Base-by-base conservation (phyloP, 1,140 invertebrate genomes). In the Drosophila kepulauana region DNA sequence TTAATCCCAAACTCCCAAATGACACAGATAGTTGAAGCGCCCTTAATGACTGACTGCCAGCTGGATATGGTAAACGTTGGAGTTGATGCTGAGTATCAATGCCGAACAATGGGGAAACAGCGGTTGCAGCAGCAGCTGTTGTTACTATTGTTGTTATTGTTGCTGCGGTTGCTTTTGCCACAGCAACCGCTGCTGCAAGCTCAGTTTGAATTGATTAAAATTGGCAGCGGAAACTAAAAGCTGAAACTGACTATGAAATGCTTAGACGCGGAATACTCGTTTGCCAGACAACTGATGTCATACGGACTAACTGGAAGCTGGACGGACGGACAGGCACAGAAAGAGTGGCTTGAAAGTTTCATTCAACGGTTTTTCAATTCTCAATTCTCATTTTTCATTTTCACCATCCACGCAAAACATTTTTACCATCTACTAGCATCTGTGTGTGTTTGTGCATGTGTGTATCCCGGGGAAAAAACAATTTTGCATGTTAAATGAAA, bases 181-280 rank as follows among this genome's bases (percentile, higher is more conserved):
- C 3, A n/a, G 35, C 5, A 54, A 13, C 25, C 15, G 54, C 33
- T 45, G 58, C 8, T 41, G 65, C 13, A 57, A 13, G 72, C 52
- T 77, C 75, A 66, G 43, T 73, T 87, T 70, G 85, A 81, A 78
- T 88, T 81, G 85, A 84, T 88, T 84, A 69, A 81, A 88, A 81
- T 67, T 58, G 75, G 74, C 79, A 79, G 58, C 68, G 52, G 64
- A 68, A 41, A 75, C 62, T 20, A 28, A 43, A 54, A 11, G 13
- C 43, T 52, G 61, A 52, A 65, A 62, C 57, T 57, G 58, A 58
- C 51, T 63, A n/a, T 48, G 45, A 62, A 76, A 72, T 58, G 67
- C 61, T 65, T 71, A 64, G 58, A 43, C 67, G 33, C 10, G 30
- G 33, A 28, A 69, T 33, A 25, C 38, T 41, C 38, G 38, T 41